Percentiles rank a stretch among this genome's conserved stretches.
These are phyloP conservation scores for Leucoraja erinaceus DNA, from an alignment of 2,113 vertebrate species.

Conservation along the genomic window DNA sequence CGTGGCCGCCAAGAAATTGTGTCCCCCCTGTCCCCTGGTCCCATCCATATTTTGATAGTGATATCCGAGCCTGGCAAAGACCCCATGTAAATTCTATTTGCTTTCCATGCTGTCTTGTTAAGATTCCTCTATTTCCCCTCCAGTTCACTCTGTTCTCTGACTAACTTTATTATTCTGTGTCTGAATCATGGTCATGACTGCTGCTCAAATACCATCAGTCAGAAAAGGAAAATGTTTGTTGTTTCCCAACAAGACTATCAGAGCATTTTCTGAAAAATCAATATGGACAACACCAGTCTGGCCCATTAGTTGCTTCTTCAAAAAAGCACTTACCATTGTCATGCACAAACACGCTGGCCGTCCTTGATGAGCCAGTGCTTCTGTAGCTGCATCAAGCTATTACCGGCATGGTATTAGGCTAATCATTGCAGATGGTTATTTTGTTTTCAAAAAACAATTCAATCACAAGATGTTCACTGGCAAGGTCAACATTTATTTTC, in stretches of 20 bases:
- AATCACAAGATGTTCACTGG: too few species aligned
- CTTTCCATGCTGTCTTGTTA: background rate
- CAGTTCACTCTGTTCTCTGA: background rate
- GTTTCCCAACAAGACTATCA: background rate
- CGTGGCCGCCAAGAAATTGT: too few species aligned
- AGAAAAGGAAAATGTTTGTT: background rate
- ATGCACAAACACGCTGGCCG: background rate
- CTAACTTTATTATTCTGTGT: background rate
- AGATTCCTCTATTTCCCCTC: background rate
- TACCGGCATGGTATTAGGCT: background rate
- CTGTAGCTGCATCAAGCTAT: background rate
- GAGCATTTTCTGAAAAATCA: background rate
- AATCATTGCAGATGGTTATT: background rate
- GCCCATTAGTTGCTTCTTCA: background rate
- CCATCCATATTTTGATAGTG: too few species aligned
- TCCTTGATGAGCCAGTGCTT: background rate
- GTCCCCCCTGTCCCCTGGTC: too few species aligned
- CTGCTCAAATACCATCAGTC: background rate
- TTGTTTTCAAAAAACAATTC: too few species aligned
- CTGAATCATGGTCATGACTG: background rate
- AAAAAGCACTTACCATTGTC: background rate
- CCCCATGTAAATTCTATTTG: background rate
- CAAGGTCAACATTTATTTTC: too few species aligned
- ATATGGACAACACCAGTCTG: background rate
- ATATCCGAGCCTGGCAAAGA: too few species aligned